Evolutionary conservation across 2,888 invertebrate genomes (phyloP).

Genomic region (Spisula solida): DNA sequence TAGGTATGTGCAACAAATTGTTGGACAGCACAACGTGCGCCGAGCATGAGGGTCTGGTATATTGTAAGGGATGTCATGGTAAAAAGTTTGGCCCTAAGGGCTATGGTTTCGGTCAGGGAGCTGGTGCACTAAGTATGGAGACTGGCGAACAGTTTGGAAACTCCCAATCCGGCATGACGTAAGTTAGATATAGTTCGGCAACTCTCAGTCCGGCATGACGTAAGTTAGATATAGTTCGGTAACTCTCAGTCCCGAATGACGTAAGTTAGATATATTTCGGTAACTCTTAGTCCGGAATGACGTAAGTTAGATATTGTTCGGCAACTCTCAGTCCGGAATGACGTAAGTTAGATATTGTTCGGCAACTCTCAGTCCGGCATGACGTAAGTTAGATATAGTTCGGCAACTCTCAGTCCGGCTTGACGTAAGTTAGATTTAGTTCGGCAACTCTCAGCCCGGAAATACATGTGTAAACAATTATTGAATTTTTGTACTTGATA

Average conservation of each 20-base stretch:
- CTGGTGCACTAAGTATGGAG: conserved; percentile 89
- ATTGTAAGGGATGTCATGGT: conserved; percentile 98
- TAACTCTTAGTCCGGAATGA: conserved; percentile 46
- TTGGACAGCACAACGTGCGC: conserved; percentile 98
- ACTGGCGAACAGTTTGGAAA: conserved; percentile 91
- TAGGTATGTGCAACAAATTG: conserved; percentile 95
- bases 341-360: no score
- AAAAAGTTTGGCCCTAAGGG: conserved; percentile 99
- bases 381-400: no score
- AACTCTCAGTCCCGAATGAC: conserved; percentile 46
- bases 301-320: background rate
- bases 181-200: conserved; percentile 90
- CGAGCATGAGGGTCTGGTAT: conserved; percentile 97
- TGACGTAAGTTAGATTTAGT: no score
- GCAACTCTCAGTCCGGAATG: no score
- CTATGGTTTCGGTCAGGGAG: conserved; percentile 98
- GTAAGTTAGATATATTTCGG: conserved; percentile 90
- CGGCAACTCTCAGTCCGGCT: no score
- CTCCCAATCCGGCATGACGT: conserved; percentile 9
- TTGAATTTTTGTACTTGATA: no score
- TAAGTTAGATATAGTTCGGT: conserved; percentile 90
- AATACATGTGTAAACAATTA: no score
- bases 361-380: no score
- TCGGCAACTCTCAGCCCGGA: no score
- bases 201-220: conserved; percentile 9